These are phyloP conservation scores for Hybognathus amarus DNA, from an alignment of 2,797 vertebrate genomes.

Conservation along the genomic window DNA sequence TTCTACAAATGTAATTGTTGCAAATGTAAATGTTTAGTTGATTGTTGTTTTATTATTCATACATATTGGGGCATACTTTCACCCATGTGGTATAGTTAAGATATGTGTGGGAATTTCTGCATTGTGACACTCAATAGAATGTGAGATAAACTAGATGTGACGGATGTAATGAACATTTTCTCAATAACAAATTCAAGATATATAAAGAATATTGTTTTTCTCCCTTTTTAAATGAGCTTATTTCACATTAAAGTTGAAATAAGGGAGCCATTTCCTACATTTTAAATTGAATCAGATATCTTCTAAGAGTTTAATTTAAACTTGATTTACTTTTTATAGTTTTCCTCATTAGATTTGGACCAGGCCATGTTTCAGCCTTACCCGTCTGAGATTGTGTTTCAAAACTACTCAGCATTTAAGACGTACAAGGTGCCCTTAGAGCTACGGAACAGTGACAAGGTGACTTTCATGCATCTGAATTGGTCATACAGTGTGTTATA, in stretches of 20 bases:
- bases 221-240: neutral
- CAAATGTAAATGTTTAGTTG: neutral
- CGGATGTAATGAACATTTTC: neutral
- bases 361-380: conserved; percentile 84
- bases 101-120: neutral
- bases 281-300: neutral
- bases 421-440: conserved; percentile 79
- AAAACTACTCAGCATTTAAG: conserved; percentile 80
- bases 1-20: neutral
- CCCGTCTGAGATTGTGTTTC: conserved; percentile 87
- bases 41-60: neutral
- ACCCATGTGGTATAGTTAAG: neutral
- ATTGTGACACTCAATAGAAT: neutral
- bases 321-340: conserved; percentile 65
- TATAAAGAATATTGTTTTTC: neutral
- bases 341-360: conserved; percentile 74
- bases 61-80: neutral
- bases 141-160: conserved; percentile 14
- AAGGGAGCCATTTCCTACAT: neutral
- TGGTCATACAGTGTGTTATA: neutral
- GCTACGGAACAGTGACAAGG: conserved; percentile 85
- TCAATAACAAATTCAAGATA: neutral
- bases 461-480: conserved; percentile 60
- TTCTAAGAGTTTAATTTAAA: conserved; percentile 6
- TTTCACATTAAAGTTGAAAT: neutral